phyloP scores from a whole-genome alignment of 2,113 vertebrate species.

The Macroglossus sobrinus region DNA sequence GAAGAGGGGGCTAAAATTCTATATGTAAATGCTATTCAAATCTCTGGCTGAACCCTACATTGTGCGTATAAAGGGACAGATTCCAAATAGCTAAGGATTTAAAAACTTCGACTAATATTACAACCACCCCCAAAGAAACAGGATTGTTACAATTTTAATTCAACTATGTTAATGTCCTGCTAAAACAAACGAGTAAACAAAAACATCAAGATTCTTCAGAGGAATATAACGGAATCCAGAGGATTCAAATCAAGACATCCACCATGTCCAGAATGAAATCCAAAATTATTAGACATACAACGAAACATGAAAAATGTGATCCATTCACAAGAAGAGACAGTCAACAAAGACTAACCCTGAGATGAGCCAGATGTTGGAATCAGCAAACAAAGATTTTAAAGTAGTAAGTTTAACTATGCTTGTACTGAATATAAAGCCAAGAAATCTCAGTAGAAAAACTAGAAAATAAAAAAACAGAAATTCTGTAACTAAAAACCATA shows the following conservation, averaged over 20 bases:
- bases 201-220: neutral
- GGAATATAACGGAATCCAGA: neutral
- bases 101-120: neutral
- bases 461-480: neutral
- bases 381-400: conserved; percentile 6
- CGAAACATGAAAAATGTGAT: neutral
- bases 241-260: neutral
- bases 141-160: neutral
- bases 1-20: neutral
- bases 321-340: neutral
- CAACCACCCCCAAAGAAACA: neutral
- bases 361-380: neutral
- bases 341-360: neutral
- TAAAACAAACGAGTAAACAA: neutral
- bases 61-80: neutral
- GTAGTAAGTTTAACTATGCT: neutral
- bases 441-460: neutral
- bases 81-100: neutral
- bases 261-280: neutral
- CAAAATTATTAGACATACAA: neutral
- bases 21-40: neutral
- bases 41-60: neutral
- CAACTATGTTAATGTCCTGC: neutral
- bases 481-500: neutral
- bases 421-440: neutral